These are phyloP conservation scores for Monoplex corrugatus DNA, from an alignment of 2,888 invertebrate species.

Conservation along the genomic window DNA sequence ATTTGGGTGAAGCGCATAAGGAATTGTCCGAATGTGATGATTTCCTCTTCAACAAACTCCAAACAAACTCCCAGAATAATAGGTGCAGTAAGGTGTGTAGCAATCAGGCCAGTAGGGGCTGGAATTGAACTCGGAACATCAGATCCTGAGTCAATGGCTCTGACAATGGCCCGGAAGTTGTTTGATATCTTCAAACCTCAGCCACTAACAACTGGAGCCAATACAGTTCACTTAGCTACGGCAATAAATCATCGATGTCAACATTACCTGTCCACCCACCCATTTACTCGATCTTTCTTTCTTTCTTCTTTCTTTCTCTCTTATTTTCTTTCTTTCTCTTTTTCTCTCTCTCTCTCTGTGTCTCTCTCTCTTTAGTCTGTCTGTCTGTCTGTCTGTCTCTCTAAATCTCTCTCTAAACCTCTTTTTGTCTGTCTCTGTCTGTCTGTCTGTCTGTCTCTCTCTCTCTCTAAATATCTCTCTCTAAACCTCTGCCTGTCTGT, in stretches of 20 bases:
- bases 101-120: no score
- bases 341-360: neutral
- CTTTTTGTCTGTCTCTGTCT: neutral
- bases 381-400: neutral
- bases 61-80: no score
- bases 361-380: neutral
- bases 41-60: no score
- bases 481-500: no score
- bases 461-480: no score
- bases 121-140: constrained; percentile 66
- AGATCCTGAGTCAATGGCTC: constrained; percentile 26
- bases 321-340: constrained; percentile 42
- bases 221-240: no score
- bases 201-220: no score
- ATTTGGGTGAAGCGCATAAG: no score
- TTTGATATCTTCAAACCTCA: neutral
- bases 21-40: no score
- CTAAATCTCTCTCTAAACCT: neutral
- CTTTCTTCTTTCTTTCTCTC: constrained; percentile 47
- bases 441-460: no score
- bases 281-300: neutral
- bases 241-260: no score
- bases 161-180: neutral
- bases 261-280: neutral
- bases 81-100: no score